Conservation (phyloP, 2,797 vertebrate genomes). For the Rhinophrynus dorsalis region DNA sequence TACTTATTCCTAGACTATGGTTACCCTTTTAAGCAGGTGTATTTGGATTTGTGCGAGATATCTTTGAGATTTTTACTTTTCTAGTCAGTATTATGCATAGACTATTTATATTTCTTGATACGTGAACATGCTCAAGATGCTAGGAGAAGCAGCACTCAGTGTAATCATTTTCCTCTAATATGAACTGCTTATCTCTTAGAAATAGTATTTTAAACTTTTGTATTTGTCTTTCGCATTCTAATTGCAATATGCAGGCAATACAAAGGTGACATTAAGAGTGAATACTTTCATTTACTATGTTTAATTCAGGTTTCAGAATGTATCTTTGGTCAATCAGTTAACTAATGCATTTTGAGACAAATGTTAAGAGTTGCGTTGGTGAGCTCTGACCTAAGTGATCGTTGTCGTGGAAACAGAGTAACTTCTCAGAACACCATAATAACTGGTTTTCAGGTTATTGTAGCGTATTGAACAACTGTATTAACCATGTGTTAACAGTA, state of each 20-base stretch:
- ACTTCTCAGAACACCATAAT: constrained; percentile 45
- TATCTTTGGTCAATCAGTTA: constrained; percentile 41
- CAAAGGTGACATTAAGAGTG: constrained; percentile 18
- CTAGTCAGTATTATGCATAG: too few species aligned
- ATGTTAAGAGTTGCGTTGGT: constrained; percentile 34
- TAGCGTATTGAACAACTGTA: constrained; percentile 44
- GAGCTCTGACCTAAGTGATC: constrained; percentile 44
- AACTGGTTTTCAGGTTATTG: constrained; percentile 46
- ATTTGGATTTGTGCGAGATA: too few species aligned
- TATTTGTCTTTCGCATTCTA: constrained; percentile 3
- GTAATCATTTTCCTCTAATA: too few species aligned
- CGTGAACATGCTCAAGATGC: too few species aligned
- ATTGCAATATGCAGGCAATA: neutral
- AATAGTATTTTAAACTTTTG: too few species aligned
- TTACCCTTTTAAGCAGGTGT: too few species aligned
- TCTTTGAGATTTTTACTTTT: too few species aligned
- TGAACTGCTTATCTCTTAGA: too few species aligned
- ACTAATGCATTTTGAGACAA: constrained; percentile 39
- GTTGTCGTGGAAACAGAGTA: constrained; percentile 48
- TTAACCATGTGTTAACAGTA: constrained; percentile 47
- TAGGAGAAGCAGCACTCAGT: too few species aligned
- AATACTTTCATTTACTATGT: constrained; percentile 11
- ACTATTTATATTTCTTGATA: too few species aligned
- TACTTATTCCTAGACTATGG: too few species aligned
- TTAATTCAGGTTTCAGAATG: constrained; percentile 20